Evolutionary conservation across 1,140 invertebrate genomes (phyloP), one percentile per base, ranked within the genome.

Genomic region (Nilaparvata lugens): DNA sequence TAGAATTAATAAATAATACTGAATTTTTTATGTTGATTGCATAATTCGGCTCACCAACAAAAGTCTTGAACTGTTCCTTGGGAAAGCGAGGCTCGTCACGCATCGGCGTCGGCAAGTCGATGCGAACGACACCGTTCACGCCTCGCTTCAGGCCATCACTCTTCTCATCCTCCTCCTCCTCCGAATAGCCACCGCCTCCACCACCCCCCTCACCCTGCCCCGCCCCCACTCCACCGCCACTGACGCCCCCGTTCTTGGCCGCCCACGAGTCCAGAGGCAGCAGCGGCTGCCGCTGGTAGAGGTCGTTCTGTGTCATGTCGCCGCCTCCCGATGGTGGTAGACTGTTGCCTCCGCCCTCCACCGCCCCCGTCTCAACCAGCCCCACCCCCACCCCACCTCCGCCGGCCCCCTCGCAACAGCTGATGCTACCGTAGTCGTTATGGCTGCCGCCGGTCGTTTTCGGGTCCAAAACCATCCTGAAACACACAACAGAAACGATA

Each of bases 41-140:
- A n/a, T n/a, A n/a, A n/a, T n/a, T 6, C 2, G 3, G 6, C 68
- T 72, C 70, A 84, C 82, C 81, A 63, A 85, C 66, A 64, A 85
- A 74, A 14, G 84, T 86, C 80, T 87, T 87, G 75, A 81, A 83
- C 68, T 83, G 82, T 72, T 87, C 85, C 70, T 85, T 83, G 4
- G 83, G 84, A 71, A 81, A 86, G 64, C 80, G 72, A 1, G 81
- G 80, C 68, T 84, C 82, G 64, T 84, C 82, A 61, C 81, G 69
- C 1, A 76, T 70, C 13, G 79, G 77, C 21, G 76, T 69, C 4
- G 81, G 80, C 56, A 82, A 75, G 66, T 81, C 78, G 43, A 83
- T 74, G 64, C 78, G 77, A 54, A 83, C 73, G 43, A 77, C 72
- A 11, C 74, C 73, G 62, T 72, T 75, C 13, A 72, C 70, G 51